phyloP scores from a whole-genome alignment of 2,113 vertebrate genomes.

The Pterophyllum scalare region DNA sequence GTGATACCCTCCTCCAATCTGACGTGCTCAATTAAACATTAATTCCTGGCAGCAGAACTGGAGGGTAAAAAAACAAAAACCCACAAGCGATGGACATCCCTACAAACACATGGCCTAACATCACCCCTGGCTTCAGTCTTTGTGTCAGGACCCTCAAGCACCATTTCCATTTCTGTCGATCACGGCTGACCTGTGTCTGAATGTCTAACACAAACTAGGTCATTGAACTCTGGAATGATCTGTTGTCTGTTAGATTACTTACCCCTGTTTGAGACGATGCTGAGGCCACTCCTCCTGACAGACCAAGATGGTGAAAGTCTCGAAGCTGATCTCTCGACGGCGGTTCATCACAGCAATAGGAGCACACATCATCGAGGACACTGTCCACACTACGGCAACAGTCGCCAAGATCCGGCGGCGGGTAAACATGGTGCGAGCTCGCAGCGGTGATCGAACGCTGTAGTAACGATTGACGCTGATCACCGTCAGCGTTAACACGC shows the following conservation, averaged over 20 bases:
- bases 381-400: slow-evolving; percentile 86
- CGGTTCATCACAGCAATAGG: slow-evolving; percentile 91
- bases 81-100: not conserved
- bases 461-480: slow-evolving; percentile 92
- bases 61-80: accelerated
- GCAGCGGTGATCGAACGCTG: slow-evolving; percentile 87
- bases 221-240: not conserved
- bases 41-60: not conserved
- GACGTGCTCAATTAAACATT: not conserved
- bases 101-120: not conserved
- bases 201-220: not conserved
- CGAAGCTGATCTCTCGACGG: slow-evolving; percentile 84
- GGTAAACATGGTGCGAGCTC: slow-evolving; percentile 90
- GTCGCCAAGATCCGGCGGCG: slow-evolving; percentile 84
- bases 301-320: slow-evolving; percentile 83
- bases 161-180: not conserved
- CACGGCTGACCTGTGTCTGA: slow-evolving; percentile 1
- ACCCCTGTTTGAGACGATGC: slow-evolving; percentile 88
- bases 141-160: not conserved
- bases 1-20: not conserved
- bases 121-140: not conserved
- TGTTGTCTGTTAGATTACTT: slow-evolving; percentile 28
- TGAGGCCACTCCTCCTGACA: slow-evolving; percentile 92
- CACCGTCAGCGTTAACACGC: slow-evolving; percentile 89
- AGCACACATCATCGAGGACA: slow-evolving; percentile 89